phyloP scores from a whole-genome alignment of 2,888 invertebrate species.

The Nymphalis c-album region DNA sequence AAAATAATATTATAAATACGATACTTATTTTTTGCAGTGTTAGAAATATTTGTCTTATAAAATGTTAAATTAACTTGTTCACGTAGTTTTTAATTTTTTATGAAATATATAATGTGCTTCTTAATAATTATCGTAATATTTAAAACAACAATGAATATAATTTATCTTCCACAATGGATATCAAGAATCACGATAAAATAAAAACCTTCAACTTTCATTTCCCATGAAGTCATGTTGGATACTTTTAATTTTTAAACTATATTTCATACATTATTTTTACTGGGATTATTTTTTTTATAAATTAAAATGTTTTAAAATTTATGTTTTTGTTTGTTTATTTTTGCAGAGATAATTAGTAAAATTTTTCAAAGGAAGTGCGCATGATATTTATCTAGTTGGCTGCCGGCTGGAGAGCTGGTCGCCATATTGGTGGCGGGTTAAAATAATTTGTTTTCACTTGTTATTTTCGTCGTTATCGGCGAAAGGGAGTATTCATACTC shows the following conservation, averaged over 20 bases:
- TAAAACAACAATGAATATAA: too few species aligned
- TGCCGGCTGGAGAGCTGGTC: constrained; percentile 82
- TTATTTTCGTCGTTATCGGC: constrained; percentile 84
- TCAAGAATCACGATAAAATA: not conserved
- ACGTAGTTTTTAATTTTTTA: not conserved
- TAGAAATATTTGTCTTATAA: too few species aligned
- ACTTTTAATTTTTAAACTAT: constrained; percentile 19
- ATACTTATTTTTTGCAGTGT: not conserved
- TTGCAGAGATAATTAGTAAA: constrained; percentile 21
- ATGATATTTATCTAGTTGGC: constrained; percentile 63
- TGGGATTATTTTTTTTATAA: constrained; percentile 13
- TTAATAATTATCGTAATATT: too few species aligned
- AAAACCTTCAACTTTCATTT: constrained; percentile 4
- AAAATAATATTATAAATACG: not conserved
- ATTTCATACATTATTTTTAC: not conserved
- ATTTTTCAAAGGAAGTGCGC: constrained; percentile 66
- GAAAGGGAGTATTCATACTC: constrained; percentile 85
- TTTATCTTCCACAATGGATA: too few species aligned
- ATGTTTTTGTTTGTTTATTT: constrained; percentile 6
- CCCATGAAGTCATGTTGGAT: constrained; percentile 15
- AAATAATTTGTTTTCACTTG: constrained; percentile 68
- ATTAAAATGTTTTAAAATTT: constrained; percentile 30
- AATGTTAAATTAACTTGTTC: not conserved
- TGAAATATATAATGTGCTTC: not conserved
- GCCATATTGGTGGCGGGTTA: constrained; percentile 86